Evolutionary conservation across 2,888 invertebrate genomes (phyloP).

Genomic region (Melinopterus prodromus): DNA sequence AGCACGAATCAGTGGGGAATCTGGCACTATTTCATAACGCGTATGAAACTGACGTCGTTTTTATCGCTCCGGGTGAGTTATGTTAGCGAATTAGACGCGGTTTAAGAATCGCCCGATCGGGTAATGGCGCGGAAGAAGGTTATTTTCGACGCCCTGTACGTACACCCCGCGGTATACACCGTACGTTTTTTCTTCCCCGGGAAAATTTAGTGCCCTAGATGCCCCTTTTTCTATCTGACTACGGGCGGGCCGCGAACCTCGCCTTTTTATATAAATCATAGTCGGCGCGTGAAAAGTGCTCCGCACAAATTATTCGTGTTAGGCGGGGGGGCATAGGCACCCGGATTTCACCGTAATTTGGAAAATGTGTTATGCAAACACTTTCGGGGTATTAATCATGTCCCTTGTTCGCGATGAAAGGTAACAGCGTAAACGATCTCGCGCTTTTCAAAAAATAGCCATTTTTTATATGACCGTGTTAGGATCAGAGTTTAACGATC

Average conservation of each 20-base stretch:
- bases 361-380: background rate
- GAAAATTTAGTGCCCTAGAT: background rate
- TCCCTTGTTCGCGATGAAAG: background rate
- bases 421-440: background rate
- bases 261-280: constrained; percentile 4
- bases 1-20: background rate
- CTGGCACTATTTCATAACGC: background rate
- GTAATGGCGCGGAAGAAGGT: constrained; percentile 48
- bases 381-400: background rate
- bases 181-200: background rate
- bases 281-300: background rate
- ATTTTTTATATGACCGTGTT: too few relatives aligned
- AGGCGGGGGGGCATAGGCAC: background rate
- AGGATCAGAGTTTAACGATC: too few relatives aligned
- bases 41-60: constrained; percentile 33
- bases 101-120: constrained; percentile 44
- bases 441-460: background rate
- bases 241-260: background rate
- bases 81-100: constrained; percentile 42
- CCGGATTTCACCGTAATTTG: background rate
- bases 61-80: constrained; percentile 37
- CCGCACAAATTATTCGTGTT: background rate
- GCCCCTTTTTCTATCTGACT: constrained; percentile 4
- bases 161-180: constrained; percentile 4
- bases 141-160: constrained; percentile 34